A percentile compares a stretch with the other conserved stretches of the same genome.
phyloP scores from a whole-genome alignment of 2,888 invertebrate genomes.

The Acrobasis suavella region DNA sequence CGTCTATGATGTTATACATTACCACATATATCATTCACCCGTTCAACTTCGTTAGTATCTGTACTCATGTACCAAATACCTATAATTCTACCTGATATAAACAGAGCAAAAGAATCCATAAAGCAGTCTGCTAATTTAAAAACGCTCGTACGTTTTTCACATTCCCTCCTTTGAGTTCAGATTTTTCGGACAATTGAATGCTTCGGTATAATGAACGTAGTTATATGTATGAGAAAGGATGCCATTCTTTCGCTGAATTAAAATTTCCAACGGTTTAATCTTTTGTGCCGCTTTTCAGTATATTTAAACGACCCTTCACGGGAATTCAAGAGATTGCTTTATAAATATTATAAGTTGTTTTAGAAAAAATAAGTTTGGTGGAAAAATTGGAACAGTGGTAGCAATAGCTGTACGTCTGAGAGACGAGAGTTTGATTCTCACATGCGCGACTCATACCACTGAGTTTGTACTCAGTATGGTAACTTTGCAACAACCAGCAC shows the following conservation, averaged over 20 bases:
- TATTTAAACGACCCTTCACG: not conserved
- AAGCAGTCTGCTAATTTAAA: conserved; percentile 10
- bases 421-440: too few relatives aligned
- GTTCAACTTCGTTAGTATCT: not conserved
- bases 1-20: too few relatives aligned
- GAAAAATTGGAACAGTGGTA: too few relatives aligned
- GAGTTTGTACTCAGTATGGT: too few relatives aligned
- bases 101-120: conserved; percentile 4
- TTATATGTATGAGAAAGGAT: conserved; percentile 5
- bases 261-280: conserved; percentile 7
- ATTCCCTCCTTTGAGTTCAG: conserved; percentile 8
- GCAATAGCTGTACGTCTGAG: too few relatives aligned
- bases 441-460: too few relatives aligned
- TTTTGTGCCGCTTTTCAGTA: not conserved
- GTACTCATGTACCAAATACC: not conserved
- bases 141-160: conserved; percentile 13
- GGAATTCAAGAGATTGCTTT: not conserved
- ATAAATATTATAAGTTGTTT: not conserved
- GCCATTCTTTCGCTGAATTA: conserved; percentile 11
- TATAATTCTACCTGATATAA: conserved; percentile 2
- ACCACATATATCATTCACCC: too few relatives aligned
- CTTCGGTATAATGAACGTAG: conserved; percentile 7
- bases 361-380: not conserved
- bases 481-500: too few relatives aligned
- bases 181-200: conserved; percentile 18